A percentile compares a stretch with the other conserved stretches of the same genome.
Evolutionary conservation across 2,113 vertebrate genomes (phyloP).

Genomic region (Opisthocomus hoazin): DNA sequence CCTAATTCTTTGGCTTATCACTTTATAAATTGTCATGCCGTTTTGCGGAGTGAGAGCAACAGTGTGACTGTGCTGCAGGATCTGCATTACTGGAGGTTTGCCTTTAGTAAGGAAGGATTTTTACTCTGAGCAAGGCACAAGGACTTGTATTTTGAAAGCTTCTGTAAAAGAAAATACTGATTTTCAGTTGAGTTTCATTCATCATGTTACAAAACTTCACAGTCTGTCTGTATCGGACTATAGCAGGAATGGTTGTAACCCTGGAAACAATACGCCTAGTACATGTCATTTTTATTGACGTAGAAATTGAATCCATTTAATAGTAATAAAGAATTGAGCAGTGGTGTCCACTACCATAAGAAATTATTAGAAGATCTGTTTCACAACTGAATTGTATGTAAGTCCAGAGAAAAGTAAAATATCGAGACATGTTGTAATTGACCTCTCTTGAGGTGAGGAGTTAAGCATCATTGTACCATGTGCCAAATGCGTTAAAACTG

Average conservation of each 20-base stretch:
- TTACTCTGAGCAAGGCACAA: background rate
- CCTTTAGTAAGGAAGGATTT: background rate
- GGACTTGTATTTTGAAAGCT: background rate
- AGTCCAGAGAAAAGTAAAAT: background rate
- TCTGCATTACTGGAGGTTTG: background rate
- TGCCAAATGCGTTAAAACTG: background rate
- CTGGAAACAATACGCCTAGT: background rate
- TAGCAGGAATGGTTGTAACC: background rate
- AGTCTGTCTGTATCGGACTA: background rate
- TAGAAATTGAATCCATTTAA: background rate
- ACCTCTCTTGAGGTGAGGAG: background rate
- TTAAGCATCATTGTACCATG: background rate
- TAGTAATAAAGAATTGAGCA: background rate
- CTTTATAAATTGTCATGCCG: background rate
- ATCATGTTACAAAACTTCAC: background rate
- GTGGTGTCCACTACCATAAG: background rate
- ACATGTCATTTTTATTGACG: background rate
- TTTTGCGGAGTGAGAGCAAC: background rate
- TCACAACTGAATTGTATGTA: background rate
- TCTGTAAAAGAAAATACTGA: background rate
- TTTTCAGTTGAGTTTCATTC: constrained; percentile 20
- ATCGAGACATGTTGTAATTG: background rate
- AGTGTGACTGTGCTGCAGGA: background rate
- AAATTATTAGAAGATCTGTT: background rate
- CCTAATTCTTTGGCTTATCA: background rate